Evolutionary conservation across 1,140 invertebrate genomes (phyloP).

Genomic region (Hylaeus volcanicus): DNA sequence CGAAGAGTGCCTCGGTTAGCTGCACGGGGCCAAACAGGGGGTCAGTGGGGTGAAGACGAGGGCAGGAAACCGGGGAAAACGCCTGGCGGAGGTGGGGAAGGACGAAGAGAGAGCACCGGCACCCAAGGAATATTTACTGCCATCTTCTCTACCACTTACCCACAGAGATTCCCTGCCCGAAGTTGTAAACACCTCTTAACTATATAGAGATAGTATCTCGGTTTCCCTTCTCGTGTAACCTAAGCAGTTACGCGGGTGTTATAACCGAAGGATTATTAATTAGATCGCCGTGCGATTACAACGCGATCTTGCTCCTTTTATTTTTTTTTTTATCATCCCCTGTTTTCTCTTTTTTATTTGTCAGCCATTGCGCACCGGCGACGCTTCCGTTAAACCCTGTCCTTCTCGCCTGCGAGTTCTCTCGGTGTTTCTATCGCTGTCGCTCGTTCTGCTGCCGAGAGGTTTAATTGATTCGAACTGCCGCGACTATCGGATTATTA

Average conservation of each 20-base stretch:
- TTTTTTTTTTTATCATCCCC: background rate
- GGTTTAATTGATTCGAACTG: conserved; percentile 51
- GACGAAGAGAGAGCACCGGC: conserved; percentile 50
- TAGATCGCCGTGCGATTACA: conserved; percentile 46
- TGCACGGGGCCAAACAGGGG: conserved; percentile 33
- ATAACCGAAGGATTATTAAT: conserved; percentile 63
- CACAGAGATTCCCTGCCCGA: conserved; percentile 80
- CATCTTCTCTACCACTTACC: conserved; percentile 80
- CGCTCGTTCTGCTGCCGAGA: conserved; percentile 16
- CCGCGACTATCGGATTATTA: conserved; percentile 46
- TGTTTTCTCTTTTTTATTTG: too few species aligned
- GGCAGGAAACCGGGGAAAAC: conserved; percentile 59
- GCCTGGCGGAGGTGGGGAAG: conserved; percentile 49
- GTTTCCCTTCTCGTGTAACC: conserved; percentile 62
- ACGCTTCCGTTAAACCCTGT: background rate
- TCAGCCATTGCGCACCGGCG: background rate
- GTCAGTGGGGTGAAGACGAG: conserved; percentile 42
- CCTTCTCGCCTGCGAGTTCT: background rate
- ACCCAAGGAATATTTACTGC: conserved; percentile 80
- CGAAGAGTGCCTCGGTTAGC: conserved; percentile 66
- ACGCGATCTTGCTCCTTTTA: background rate
- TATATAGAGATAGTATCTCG: conserved; percentile 79
- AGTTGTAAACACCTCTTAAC: conserved; percentile 82
- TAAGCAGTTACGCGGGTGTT: conserved; percentile 61
- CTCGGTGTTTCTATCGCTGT: conserved; percentile 14